Conservation (phyloP, 1,140 invertebrate genomes). For the Drosophila teissieri region DNA sequence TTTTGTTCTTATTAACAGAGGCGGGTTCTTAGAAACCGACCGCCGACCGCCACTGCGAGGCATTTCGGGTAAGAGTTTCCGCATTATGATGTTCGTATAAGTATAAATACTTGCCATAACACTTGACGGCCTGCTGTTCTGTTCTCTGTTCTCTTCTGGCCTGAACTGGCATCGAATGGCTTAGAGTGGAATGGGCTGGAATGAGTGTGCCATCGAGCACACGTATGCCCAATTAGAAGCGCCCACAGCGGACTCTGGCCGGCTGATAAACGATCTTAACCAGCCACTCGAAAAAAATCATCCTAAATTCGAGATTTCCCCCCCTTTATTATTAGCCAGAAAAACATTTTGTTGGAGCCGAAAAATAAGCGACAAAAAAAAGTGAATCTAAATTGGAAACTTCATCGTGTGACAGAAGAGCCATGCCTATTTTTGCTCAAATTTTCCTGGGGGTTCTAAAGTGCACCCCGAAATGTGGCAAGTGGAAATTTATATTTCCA, state of each 20-base stretch:
- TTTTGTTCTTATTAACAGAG: constrained; percentile 62
- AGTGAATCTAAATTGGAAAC: neutral
- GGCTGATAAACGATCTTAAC: constrained; percentile 31
- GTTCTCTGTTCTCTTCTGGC: no score
- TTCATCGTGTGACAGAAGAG: no score
- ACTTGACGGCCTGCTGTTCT: constrained; percentile 19
- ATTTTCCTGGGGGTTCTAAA: neutral
- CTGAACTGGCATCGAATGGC: no score
- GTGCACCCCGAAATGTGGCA: constrained; percentile 1
- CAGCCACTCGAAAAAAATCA: constrained; percentile 1
- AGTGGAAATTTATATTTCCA: constrained; percentile 57
- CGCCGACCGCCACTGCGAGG: constrained; percentile 30
- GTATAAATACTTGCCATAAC: constrained; percentile 62
- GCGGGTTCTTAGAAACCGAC: constrained; percentile 70
- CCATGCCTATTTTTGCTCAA: neutral
- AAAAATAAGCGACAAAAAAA: no score
- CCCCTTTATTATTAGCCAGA: no score
- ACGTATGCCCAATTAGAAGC: constrained; percentile 48
- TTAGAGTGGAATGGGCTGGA: neutral
- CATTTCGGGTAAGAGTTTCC: constrained; percentile 57
- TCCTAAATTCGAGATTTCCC: neutral
- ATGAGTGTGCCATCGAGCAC: constrained; percentile 27
- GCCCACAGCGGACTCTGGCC: constrained; percentile 43
- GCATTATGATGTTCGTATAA: constrained; percentile 59
- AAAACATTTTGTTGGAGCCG: no score